Evolutionary conservation across 2,888 invertebrate genomes (phyloP), one percentile per base, ranked within the genome.

Genomic region (Orchesellides sinensis): DNA sequence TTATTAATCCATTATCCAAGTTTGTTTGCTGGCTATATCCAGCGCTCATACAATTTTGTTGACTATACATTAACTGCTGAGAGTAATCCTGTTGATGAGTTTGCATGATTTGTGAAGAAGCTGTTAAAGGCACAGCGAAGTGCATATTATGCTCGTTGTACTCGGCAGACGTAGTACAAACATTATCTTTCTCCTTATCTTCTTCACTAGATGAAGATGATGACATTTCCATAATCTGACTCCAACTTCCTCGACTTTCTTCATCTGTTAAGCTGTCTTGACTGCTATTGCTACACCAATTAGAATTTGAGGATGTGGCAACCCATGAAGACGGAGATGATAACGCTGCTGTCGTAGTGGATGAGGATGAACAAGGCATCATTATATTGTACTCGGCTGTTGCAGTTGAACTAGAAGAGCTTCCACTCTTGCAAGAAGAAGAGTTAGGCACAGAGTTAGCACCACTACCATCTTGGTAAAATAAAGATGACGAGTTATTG

Each of bases 1-100:
- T 83, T 52, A 85, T 85, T 5, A 85, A 59, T 4, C 79, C 49
- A 40, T 54, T 78, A 59, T 84, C 84, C 2, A 47, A 45, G 21
- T 54, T 70, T 4, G 29, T 35, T 2, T 32, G 6, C 25, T 74
- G 74, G 12, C 54, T 47, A 75, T 66, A 75, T 54, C 54, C 65
- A 40, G 21, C 25, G 52, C 17, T 27, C n/a, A 19, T 12, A 25
- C 32, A 75, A 2, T 29, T 47, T 40, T 61, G n/a, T n/a, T n/a
- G 75, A 54, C 25, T 47, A 35, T 54, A 56, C 27, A 68, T 59
- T 25, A 69, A 29, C 69, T 68, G 78, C 29, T 70, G 61, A n/a
- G 66, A 61, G 56, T 66, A 59, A 21, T 70, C 49, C 14, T 63
- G 63, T 14, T 65, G 73, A 19, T 66, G 49, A n/a, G n/a, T n/a